Evolutionary conservation across 2,113 vertebrate genomes (phyloP), one percentile per base, ranked within the genome.

Genomic region (Nestor notabilis): DNA sequence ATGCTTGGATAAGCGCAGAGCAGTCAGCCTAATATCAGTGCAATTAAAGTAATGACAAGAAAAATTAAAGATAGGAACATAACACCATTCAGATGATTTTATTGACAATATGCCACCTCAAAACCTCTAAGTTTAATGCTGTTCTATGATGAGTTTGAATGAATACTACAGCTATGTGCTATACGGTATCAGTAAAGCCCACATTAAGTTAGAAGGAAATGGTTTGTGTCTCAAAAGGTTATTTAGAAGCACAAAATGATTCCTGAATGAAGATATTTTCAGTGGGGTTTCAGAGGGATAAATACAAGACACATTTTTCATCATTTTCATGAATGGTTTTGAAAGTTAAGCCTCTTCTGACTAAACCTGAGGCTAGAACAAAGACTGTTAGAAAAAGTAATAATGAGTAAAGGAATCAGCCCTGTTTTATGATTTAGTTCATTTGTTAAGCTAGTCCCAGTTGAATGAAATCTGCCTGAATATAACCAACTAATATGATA

Each of bases 401-500:
- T 23, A 79, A 20, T 18, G 66, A 25, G 21, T 33, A 80, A 52
- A 84, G 55, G 71, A 68, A 65, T 49, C 61, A 84, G 11, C 35
- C 7, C 21, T 56, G 33, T 19, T 87, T 91, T 28, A 79, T 55
- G 64, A 60, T 71, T 16, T 44, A 2, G 7, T 71, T 84, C 16
- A 31, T 64, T 89, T 63, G 31, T 39, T 50, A 69, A 80, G 7
- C 28, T 72, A 61, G 39, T 58, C 35, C 24, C 11, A 20, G 10
- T 1, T 70, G 49, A 87, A 82, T 28, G 23, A 75, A 74, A 83
- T 37, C 41, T 74, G 2, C 47, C 25, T 60, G 43, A 87, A 71
- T 35, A 68, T 33, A 86, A 81, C 8, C 18, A 83, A 21, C 0
- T 2, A 60, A 43, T 50, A 63, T 0, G 0, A 58, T 47, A 53